Base-by-base conservation (phyloP, 2,113 vertebrate species). In the Pithys albifrons region DNA sequence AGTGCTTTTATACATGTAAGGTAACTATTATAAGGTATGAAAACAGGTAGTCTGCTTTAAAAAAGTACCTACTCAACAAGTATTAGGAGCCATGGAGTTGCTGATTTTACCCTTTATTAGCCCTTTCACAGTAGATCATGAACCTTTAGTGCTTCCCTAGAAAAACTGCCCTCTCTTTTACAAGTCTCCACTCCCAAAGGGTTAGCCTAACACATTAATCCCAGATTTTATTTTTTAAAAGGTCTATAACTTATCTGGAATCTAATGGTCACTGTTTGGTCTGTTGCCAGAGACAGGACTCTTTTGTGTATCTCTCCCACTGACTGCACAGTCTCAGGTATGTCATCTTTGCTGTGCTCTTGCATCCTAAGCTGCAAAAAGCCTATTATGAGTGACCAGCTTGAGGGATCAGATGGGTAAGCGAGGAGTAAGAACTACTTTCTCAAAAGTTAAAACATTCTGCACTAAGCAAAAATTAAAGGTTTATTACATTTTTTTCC, bases 71-170 rank as follows among this genome's bases (percentile, higher is more conserved):
- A 19, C 35, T 64, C 37, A 17, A 45, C 39, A 43, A 17, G 8
- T 19, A 14, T 27, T 31, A 19, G 7, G 49, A 78, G n/a, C 69
- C 29, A 27, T 4, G 37, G 25, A 69, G 41, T 15, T 76, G 52
- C 51, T 74, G 28, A 46, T 86, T 94, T 95, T 88, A 94, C 72
- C 57, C 79, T 67, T 84, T 90, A n/a, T 80, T 45, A 49, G 27
- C 57, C 45, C 62, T 61, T 85, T 58, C 31, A 18, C 2, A 11
- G 13, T 3, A 33, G 28, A 59, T 58, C 16, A 15, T 1, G 19
- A n/a, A 24, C 12, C 6, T 39, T 20, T 6, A 35, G 19, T 22
- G 25, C 18, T 77, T 88, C 58, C 43, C 45, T 37, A 45, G 35
- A 64, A 37, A 82, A 93, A 33, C 28, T 14, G 5, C 3, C 12